Evolutionary conservation across 2,113 vertebrate genomes (phyloP), one percentile per base, ranked within the genome.

Genomic region (Mesitornis unicolor): DNA sequence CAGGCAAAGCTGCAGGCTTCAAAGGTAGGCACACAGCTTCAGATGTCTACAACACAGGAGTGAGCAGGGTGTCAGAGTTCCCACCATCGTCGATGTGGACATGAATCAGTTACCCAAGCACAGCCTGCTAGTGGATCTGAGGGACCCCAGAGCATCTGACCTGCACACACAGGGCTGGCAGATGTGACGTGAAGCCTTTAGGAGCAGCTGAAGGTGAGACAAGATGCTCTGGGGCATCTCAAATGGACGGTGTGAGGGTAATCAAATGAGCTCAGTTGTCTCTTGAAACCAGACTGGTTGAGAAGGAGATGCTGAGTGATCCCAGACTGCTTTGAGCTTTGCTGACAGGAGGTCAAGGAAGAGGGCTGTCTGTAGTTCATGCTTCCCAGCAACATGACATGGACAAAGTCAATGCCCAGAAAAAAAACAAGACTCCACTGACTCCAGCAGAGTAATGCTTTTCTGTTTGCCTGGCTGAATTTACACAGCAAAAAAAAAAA

Each of bases 221-320:
- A 60, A 54, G 33, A 6, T 91, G 42, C 26, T 60, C 28, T 73
- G 26, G 31, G 11, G 4, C 16, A 25, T 69, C 54, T 77, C 42
- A 28, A 17, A n/a, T 25, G n/a, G 16, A 21, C 0, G 0, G 13
- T 20, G 6, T 48, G 28, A 70, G 13, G 28, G 25, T 36, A 65
- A 48, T 40, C 16, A 65, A 18, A 59, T 13, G 25, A 82, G 13
- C n/a, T 8, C 45, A 74, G 2, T 29, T 17, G 8, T 10, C 13
- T 45, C 63, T 51, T 60, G 60, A 75, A 91, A 57, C 22, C 50
- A 81, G 10, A 20, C 60, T 51, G 67, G 17, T 15, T 60, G 51
- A 80, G 47, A 43, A 48, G 24, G 43, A 57, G 36, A 19, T 40
- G n/a, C 7, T 83, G 61, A 64, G 47, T 54, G 79, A 67, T 63